Evolutionary conservation across 2,797 vertebrate species (phyloP).

Genomic region (Vipera latastei): DNA sequence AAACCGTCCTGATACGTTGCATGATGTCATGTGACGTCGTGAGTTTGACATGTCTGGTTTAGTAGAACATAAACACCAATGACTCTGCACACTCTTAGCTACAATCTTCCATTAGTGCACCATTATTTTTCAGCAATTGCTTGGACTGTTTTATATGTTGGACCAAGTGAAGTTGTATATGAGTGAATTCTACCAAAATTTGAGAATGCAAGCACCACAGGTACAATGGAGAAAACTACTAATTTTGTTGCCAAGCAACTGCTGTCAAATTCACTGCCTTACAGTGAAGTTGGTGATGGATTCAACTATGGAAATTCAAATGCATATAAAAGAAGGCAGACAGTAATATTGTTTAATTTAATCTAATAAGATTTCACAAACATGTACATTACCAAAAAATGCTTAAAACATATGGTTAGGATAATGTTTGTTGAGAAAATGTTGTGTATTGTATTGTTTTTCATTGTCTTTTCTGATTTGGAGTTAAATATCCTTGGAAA

Average conservation of each 20-base stretch:
- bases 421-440: not conserved
- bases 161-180: not conserved
- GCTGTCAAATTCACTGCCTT: slow-evolving; percentile 41
- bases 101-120: not conserved
- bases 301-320: slow-evolving; percentile 56
- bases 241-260: slow-evolving; percentile 68
- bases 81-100: not conserved
- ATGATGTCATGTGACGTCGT: too few species aligned
- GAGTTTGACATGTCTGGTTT: too few species aligned
- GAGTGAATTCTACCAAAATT: slow-evolving; percentile 37
- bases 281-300: slow-evolving; percentile 36
- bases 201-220: slow-evolving; percentile 35
- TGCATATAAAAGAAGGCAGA: slow-evolving; percentile 17
- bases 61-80: not conserved
- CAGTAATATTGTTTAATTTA: not conserved
- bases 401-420: not conserved
- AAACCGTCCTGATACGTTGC: too few species aligned
- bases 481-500: not conserved
- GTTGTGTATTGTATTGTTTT: not conserved
- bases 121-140: not conserved
- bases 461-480: not conserved
- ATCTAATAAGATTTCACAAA: not conserved
- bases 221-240: slow-evolving; percentile 35
- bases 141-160: not conserved
- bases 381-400: not conserved